Evolutionary conservation across 2,797 vertebrate genomes (phyloP), one percentile per base, ranked within the genome.

Genomic region (Caiman crocodilus): DNA sequence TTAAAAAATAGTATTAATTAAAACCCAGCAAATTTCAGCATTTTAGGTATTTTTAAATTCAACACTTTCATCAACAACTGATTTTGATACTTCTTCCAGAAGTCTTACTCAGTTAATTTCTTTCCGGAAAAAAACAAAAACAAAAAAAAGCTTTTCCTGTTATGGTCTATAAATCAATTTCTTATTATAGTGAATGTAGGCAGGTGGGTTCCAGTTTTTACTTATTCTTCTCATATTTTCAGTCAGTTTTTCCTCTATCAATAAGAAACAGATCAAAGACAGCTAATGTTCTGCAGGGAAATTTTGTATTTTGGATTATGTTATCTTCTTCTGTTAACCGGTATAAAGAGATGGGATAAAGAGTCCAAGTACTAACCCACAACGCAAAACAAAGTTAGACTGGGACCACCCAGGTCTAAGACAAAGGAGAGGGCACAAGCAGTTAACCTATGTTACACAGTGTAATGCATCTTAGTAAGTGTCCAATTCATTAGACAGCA

Each of bases 391-490:
- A 92, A 95, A 92, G 71, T 94, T 94, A 92, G 0, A 1, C 14
- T 77, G 32, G 23, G 89, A 94, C 93, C 95, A 94, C 89, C 95
- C 89, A 94, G 90, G 87, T 85, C 65, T 94, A 84, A 93, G 71
- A 89, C 69, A 84, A 90, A 94, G 71, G 74, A 92, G 71, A 89
- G 87, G 67, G 56, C 80, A 81, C 86, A 69, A 93, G 50, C 82
- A 84, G 92, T 95, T 96, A 96, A 94, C 80, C 90, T 89, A 77
- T 83, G 76, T 74, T 94, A 90, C 55, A 63, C 15, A 83, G 82
- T 76, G 90, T 85, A 94, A 95, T 93, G 92, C 26, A 89, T 95
- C 94, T 95, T 95, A 81, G 90, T 91, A 96, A 95, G 67, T 88
- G 87, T 94, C 75, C 73, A 91, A 82, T 87, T 95, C 90, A 92